Conservation (phyloP, 2,888 invertebrate species). For the Keiferia lycopersicella region DNA sequence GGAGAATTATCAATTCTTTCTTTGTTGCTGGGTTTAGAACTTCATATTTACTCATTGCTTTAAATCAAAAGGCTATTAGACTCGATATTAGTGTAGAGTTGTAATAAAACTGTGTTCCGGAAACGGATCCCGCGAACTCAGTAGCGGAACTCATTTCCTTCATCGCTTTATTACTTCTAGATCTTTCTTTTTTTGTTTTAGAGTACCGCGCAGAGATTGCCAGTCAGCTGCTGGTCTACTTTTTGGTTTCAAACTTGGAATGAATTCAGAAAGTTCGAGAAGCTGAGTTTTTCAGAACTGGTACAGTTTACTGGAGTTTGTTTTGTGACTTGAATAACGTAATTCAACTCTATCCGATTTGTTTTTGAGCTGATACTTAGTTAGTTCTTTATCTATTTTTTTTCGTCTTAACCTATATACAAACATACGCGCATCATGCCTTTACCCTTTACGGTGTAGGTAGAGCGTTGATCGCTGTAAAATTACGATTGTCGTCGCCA, state of each 20-base stretch:
- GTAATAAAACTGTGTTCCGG: constrained; percentile 10
- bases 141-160: constrained; percentile 17
- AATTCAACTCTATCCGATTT: background rate
- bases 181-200: background rate
- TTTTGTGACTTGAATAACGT: background rate
- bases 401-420: too few relatives aligned
- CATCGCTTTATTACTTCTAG: constrained; percentile 7
- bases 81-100: background rate
- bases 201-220: constrained; percentile 6
- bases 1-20: too few relatives aligned
- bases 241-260: constrained; percentile 6
- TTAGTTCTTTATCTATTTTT: too few relatives aligned
- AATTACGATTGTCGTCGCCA: too few relatives aligned
- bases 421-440: too few relatives aligned
- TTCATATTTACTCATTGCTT: background rate
- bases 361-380: too few relatives aligned
- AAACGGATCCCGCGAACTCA: background rate
- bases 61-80: background rate
- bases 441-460: too few relatives aligned
- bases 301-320: background rate
- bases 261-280: constrained; percentile 1
- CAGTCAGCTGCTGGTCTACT: background rate
- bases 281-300: background rate
- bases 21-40: background rate
- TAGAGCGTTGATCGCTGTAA: too few relatives aligned